Percentiles rank a stretch among this genome's conserved stretches.
phyloP scores from a whole-genome alignment of 2,797 vertebrate genomes.

The Pristis pectinata region DNA sequence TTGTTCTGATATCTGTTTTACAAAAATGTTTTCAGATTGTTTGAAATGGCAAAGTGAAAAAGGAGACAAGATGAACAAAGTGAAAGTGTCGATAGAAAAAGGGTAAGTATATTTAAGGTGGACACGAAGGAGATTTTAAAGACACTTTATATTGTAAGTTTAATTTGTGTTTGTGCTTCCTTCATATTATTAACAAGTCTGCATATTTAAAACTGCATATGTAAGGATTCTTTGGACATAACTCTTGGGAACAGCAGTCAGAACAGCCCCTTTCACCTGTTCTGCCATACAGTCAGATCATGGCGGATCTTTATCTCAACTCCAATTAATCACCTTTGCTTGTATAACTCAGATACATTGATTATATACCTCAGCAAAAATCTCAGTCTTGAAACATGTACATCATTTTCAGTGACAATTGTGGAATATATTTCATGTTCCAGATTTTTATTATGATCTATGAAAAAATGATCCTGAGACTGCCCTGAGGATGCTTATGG shows the following conservation, averaged over 20 bases:
- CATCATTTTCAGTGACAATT: too few relatives aligned
- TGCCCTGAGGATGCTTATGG: not conserved
- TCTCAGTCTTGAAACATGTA: not conserved
- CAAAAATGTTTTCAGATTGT: conserved; percentile 49
- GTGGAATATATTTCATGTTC: too few relatives aligned
- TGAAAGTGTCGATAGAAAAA: conserved; percentile 86
- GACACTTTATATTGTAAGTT: conserved; percentile 36
- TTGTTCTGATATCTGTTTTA: not conserved
- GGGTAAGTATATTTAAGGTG: conserved; percentile 63
- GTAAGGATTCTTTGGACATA: conserved; percentile 18
- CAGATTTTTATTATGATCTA: not conserved
- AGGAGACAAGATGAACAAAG: conserved; percentile 79
- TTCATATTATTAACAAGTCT: not conserved
- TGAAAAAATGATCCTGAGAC: not conserved
- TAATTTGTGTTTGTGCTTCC: conserved; percentile 36
- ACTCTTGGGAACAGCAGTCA: not conserved
- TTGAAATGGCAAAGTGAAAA: conserved; percentile 68
- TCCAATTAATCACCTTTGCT: not conserved
- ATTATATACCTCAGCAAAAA: not conserved
- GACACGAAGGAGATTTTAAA: conserved; percentile 25
- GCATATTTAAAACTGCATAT: not conserved
- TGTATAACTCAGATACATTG: not conserved
- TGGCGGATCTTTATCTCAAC: not conserved
- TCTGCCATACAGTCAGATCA: not conserved
- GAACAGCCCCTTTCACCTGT: not conserved